A percentile compares a stretch with the other conserved stretches of the same genome.
These are phyloP conservation scores for Schizopygopsis pylzovi DNA, from an alignment of 2,797 vertebrate genomes.

Conservation along the genomic window DNA sequence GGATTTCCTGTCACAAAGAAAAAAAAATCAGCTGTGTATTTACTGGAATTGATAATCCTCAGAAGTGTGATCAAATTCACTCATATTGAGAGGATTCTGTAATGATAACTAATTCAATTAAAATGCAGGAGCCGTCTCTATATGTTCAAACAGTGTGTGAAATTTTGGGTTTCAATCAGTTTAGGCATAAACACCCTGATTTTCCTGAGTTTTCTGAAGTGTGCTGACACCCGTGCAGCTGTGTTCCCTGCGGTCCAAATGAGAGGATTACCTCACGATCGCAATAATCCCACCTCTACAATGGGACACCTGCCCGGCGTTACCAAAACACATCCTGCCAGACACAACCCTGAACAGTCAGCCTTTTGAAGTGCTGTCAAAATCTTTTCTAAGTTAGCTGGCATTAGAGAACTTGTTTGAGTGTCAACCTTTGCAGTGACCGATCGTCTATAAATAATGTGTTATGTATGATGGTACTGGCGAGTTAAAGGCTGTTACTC, in stretches of 20 bases:
- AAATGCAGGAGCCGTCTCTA: neutral
- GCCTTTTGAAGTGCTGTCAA: conserved; percentile 9
- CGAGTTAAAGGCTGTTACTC: neutral
- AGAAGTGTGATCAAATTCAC: conserved; percentile 7
- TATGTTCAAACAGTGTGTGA: neutral
- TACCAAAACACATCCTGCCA: conserved; percentile 9
- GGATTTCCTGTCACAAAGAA: neutral
- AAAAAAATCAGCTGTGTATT: neutral
- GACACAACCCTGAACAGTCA: neutral
- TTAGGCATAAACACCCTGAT: conserved; percentile 13
- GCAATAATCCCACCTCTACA: conserved; percentile 17
- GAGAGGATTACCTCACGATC: conserved; percentile 31
- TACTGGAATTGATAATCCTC: neutral
- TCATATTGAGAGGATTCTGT: neutral
- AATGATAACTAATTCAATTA: neutral
- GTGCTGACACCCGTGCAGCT: neutral
- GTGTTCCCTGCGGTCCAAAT: conserved; percentile 18
- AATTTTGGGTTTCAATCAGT: neutral
- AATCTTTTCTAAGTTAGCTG: neutral
- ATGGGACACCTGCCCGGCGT: conserved; percentile 11
- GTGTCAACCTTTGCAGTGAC: neutral
- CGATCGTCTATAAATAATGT: neutral
- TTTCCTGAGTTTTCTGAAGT: neutral
- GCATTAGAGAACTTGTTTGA: neutral
- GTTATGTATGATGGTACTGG: neutral